Evolutionary conservation across 2,113 vertebrate species (phyloP), one percentile per base, ranked within the genome.

Genomic region (Emberiza fucata): DNA sequence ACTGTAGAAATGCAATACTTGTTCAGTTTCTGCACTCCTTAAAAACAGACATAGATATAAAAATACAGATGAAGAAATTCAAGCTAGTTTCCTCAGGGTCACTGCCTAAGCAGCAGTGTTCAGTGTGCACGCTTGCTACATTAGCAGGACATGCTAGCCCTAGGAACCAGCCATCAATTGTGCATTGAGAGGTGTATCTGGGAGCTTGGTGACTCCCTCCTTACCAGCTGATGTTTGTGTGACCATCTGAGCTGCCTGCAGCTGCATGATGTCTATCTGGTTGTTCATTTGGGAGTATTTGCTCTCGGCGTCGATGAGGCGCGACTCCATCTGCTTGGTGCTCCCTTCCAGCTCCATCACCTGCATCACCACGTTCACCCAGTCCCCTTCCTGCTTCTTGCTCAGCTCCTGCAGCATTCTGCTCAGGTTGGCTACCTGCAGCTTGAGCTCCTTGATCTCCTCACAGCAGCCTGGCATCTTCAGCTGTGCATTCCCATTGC

Each of bases 271-370:
- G 88, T 98, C 98, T 3, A 99, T 98, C 39, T 99, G 98, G 98
- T 98, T 99, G 98, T 99, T 99, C 97, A 99, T 99, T 64, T 99
- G 99, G 0, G 99, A 99, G 97, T 99, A 99, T 87, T 99, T 99
- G 98, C 98, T 98, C 98, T 99, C 99, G 0, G 98, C 99, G 6
- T 99, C 99, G 0, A 97, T 96, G 76, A 99, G 98, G 28, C 99
- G 98, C 0, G 97, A 94, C 94, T 99, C 99, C 91, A 99, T 98
- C 95, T 98, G 98, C 95, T 98, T 98, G 97, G 98, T 97, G 89
- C 91, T 98, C 80, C 98, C 98, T 86, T 99, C 99, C 97, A 99
- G 98, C 81, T 99, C 98, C 98, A 99, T 98, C 95, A 99, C 98
- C 98, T 99, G 98, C 98, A 98, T 98, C 69, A 99, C 97, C 31